A percentile compares a stretch with the other conserved stretches of the same genome.
phyloP scores from a whole-genome alignment of 2,113 vertebrate species.

The Formicarius rufipectus region DNA sequence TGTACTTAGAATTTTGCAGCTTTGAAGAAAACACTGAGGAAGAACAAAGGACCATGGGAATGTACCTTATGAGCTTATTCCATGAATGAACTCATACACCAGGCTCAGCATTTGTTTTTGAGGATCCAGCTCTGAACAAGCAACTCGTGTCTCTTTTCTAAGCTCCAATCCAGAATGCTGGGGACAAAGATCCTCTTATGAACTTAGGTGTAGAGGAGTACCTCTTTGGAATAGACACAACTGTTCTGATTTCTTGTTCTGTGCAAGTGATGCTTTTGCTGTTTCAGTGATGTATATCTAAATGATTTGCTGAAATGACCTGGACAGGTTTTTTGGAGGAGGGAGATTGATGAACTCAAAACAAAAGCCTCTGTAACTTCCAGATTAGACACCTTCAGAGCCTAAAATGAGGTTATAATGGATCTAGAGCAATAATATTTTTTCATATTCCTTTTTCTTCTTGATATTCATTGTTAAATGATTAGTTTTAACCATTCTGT shows the following conservation, averaged over 20 bases:
- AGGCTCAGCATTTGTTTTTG: background rate
- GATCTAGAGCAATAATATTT: background rate
- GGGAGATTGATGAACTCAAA: background rate
- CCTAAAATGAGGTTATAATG: background rate
- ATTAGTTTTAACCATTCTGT: background rate
- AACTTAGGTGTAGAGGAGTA: accelerated
- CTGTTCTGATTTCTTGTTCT: background rate
- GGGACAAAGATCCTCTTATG: background rate
- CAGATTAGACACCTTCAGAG: background rate
- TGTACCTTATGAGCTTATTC: background rate
- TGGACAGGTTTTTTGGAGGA: background rate
- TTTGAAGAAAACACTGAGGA: background rate
- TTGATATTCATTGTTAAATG: background rate
- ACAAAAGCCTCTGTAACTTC: background rate
- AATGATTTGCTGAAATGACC: background rate
- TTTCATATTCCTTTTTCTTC: background rate
- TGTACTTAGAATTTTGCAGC: background rate
- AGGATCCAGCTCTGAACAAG: background rate
- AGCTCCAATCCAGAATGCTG: background rate
- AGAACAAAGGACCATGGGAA: background rate
- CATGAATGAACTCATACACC: background rate
- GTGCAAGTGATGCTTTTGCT: background rate
- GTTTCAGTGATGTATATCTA: background rate
- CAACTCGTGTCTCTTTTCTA: background rate
- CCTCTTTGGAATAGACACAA: background rate